Evolutionary conservation across 2,797 vertebrate genomes (phyloP).

Genomic region (Iguana delicatissima): DNA sequence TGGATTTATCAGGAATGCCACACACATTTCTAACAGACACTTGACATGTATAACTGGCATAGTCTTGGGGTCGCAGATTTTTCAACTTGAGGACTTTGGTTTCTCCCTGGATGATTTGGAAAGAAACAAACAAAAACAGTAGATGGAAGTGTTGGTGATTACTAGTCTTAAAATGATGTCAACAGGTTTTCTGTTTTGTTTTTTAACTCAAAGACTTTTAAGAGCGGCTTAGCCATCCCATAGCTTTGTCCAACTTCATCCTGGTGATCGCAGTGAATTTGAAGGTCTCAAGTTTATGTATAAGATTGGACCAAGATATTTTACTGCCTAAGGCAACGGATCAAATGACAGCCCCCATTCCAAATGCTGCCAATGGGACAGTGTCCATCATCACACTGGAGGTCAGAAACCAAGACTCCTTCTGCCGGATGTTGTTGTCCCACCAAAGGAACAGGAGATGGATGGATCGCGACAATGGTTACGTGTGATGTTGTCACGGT

Average conservation of each 20-base stretch:
- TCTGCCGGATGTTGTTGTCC: no score
- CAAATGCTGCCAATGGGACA: no score
- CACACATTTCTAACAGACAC: conserved; percentile 98
- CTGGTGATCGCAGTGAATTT: not conserved
- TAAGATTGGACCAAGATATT: no score
- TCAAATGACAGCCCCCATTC: no score
- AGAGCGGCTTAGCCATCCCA: not conserved
- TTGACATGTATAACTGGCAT: conserved; percentile 95
- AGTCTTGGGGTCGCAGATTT: conserved; percentile 94
- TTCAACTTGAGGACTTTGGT: conserved; percentile 98
- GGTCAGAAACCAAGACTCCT: no score
- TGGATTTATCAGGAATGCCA: conserved; percentile 92
- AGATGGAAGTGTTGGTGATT: not conserved
- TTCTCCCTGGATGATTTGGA: conserved; percentile 86
- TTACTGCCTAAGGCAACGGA: no score
- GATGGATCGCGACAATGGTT: no score
- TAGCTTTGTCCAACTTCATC: not conserved
- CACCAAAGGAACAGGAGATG: no score
- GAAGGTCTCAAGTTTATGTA: no score
- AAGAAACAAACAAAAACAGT: not conserved
- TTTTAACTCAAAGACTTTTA: conserved; percentile 5
- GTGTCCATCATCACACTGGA: no score
- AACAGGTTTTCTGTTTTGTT: conserved; percentile 9
- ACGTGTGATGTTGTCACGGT: no score
- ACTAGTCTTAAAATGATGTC: not conserved